These are phyloP conservation scores for Malthinus seriepunctatus DNA, from an alignment of 2,888 invertebrate genomes.

Conservation along the genomic window DNA sequence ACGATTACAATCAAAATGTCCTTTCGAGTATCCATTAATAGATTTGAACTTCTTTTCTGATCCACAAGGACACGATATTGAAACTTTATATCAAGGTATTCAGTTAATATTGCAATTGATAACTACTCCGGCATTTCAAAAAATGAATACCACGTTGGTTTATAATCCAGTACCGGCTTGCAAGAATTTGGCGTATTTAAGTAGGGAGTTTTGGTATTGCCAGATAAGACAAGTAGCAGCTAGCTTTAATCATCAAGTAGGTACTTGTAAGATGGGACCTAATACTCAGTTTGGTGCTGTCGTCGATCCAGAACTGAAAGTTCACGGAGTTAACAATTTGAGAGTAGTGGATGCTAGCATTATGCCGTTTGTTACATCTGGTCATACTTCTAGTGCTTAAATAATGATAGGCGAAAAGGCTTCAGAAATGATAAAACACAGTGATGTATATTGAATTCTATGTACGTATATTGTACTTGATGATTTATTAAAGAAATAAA, in stretches of 20 bases:
- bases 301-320: conserved; percentile 48
- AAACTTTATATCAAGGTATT: conserved; percentile 58
- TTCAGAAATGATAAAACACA: background rate
- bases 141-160: conserved; percentile 55
- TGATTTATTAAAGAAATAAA: too few relatives aligned
- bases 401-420: background rate
- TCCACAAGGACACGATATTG: conserved; percentile 58
- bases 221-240: conserved; percentile 27
- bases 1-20: conserved; percentile 59
- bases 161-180: conserved; percentile 20
- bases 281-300: conserved; percentile 22
- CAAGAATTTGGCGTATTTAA: conserved; percentile 11
- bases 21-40: conserved; percentile 66
- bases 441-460: too few relatives aligned
- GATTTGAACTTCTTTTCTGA: conserved; percentile 67
- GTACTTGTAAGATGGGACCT: conserved; percentile 33
- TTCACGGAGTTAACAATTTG: conserved; percentile 66
- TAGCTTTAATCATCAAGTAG: conserved; percentile 27
- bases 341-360: conserved; percentile 72
- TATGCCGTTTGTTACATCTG: conserved; percentile 66
- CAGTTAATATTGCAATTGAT: conserved; percentile 52
- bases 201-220: conserved; percentile 35
- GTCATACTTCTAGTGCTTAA: conserved; percentile 66
- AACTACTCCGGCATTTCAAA: conserved; percentile 57
- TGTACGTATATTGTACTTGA: too few relatives aligned